Evolutionary conservation across 2,797 vertebrate genomes (phyloP), one percentile per base, ranked within the genome.

Genomic region (Hypotaenidia philippensis): DNA sequence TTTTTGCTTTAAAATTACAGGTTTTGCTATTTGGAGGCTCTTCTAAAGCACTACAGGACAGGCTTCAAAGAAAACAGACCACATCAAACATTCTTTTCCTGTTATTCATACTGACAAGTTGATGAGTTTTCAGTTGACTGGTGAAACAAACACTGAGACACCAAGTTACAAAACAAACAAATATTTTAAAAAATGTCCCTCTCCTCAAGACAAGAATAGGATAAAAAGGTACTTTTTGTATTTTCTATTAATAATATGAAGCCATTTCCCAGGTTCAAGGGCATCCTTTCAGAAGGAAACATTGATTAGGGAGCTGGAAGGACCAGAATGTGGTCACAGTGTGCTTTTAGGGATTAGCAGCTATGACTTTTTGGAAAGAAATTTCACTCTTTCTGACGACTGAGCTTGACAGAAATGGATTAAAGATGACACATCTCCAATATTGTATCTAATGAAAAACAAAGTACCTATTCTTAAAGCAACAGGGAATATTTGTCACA

Each of bases 401-500:
- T 0, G 5, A 89, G 34, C 60, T 75, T 89, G 89, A 87, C 84
- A 94, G 87, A 87, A 95, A 95, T 65, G 71, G 87, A 96, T 96
- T 95, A 81, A 92, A 96, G 84, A 93, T 94, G 90, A 87, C 89
- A 94, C 66, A 87, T 94, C 38, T 90, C 87, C 93, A 71, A 78
- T 94, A 76, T 11, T 0, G 9, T 19, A 61, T 55, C 68, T 81
- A 80, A 94, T 81, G 61, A 80, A 96, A 95, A 94, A 49, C 53
- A 85, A 91, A 89, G 86, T 17, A 25, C 52, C 49, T 66, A 11
- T 92, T 92, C 76, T 85, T 83, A 89, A 91, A 49, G 36, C 63
- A 87, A 31, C 10, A 61, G 83, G 59, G 77, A 84, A 40, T 80
- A 87, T 84, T 76, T 92, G 64, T 92, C 81, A 83, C 68, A 64